Conservation (phyloP, 1,140 invertebrate genomes). For the Zaprionus gabonicus region DNA sequence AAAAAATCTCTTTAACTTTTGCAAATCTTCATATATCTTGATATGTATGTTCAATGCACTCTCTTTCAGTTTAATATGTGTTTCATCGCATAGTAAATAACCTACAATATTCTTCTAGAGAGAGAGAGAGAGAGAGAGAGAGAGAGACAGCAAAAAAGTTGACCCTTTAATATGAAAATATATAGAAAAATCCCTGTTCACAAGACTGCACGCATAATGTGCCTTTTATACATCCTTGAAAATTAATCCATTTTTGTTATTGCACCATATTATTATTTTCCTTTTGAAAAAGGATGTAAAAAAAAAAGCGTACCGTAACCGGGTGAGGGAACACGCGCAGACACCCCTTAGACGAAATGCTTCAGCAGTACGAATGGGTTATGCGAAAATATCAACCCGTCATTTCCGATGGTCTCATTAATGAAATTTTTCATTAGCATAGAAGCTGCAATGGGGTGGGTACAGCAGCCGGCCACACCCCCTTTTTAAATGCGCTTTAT, state of each 20-base stretch:
- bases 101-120: neutral
- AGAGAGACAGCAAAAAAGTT: neutral
- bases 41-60: too few relatives aligned
- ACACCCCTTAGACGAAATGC: conserved; percentile 27
- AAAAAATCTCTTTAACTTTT: neutral
- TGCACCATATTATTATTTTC: conserved; percentile 1
- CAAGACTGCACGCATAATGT: neutral
- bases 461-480: conserved; percentile 48
- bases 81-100: neutral
- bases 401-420: conserved; percentile 54
- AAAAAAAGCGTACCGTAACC: neutral
- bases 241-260: conserved; percentile 12
- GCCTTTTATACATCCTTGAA: neutral
- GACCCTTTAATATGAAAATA: neutral
- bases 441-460: conserved; percentile 21
- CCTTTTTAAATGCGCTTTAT: conserved; percentile 49
- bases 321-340: conserved; percentile 7
- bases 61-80: neutral
- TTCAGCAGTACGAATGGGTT: conserved; percentile 35
- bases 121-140: neutral
- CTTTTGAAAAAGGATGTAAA: neutral
- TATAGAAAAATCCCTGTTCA: neutral
- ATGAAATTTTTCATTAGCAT: conserved; percentile 60
- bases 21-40: neutral
- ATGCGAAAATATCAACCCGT: conserved; percentile 49